Percentiles rank a stretch among this genome's conserved stretches.
These are phyloP conservation scores for Ethmia dodecea DNA, from an alignment of 2,888 invertebrate genomes.

Conservation along the genomic window DNA sequence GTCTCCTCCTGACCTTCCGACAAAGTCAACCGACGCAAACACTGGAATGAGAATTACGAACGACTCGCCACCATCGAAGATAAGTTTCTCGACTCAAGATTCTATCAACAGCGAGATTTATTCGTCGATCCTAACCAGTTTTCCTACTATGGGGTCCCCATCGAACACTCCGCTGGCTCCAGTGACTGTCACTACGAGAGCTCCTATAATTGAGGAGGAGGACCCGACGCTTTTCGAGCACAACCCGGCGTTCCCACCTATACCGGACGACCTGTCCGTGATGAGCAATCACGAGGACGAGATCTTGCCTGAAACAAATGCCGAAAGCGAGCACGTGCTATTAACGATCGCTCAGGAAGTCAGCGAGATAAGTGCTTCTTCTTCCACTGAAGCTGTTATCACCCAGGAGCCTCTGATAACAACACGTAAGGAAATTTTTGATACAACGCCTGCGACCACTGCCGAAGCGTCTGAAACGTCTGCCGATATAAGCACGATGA, in stretches of 20 bases:
- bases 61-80: conserved; percentile 52
- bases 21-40: conserved; percentile 24
- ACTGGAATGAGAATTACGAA: conserved; percentile 27
- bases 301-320: conserved; percentile 45
- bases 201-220: conserved; percentile 57
- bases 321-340: conserved; percentile 41
- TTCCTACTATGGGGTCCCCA: conserved; percentile 41
- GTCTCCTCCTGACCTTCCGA: conserved; percentile 25
- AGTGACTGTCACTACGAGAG: conserved; percentile 42
- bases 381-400: conserved; percentile 29
- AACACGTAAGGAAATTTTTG: conserved; percentile 29
- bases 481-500: conserved; percentile 19
- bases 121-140: conserved; percentile 42
- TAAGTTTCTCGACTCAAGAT: conserved; percentile 57
- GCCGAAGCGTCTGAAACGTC: conserved; percentile 28
- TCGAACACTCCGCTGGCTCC: conserved; percentile 28
- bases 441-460: conserved; percentile 21
- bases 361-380: conserved; percentile 24
- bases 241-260: conserved; percentile 67
- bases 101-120: conserved; percentile 51
- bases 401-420: conserved; percentile 30
- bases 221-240: conserved; percentile 52
- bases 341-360: conserved; percentile 35
- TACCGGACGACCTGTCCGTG: conserved; percentile 64
- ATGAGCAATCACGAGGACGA: conserved; percentile 61